phyloP scores from a whole-genome alignment of 1,140 invertebrate species.

The Drosophila tani region DNA sequence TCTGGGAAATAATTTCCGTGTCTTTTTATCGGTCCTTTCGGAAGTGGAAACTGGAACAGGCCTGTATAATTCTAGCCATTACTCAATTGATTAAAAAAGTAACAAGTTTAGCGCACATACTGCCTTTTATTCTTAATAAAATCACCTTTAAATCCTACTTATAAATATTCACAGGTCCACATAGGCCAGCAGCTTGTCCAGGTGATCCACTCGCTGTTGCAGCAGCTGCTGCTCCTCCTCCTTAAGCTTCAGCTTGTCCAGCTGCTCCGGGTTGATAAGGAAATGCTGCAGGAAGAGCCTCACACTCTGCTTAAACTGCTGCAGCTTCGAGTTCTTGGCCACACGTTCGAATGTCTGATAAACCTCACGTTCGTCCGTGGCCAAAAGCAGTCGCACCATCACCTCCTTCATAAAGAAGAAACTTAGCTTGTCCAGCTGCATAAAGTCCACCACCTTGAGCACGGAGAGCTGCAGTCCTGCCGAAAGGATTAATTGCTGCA shows the following conservation, averaged over 20 bases:
- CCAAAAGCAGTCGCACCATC: constrained; percentile 88
- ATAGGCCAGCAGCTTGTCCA: constrained; percentile 86
- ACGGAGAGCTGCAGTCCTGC: constrained; percentile 92
- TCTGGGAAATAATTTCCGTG: no score
- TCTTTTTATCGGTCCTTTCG: no score
- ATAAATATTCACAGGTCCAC: constrained; percentile 67
- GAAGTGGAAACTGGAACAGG: no score
- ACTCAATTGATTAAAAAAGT: no score
- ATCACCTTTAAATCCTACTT: background rate
- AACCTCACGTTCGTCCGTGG: constrained; percentile 66
- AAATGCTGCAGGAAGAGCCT: constrained; percentile 92
- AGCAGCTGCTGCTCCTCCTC: constrained; percentile 85
- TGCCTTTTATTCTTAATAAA: background rate
- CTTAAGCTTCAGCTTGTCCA: constrained; percentile 83
- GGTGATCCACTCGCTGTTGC: constrained; percentile 85
- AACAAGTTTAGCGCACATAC: no score
- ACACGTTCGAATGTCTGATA: constrained; percentile 87
- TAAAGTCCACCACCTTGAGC: constrained; percentile 92
- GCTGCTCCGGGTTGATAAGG: constrained; percentile 87
- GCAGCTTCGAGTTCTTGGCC: constrained; percentile 87
- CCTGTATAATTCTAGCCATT: no score
- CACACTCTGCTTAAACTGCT: constrained; percentile 90
- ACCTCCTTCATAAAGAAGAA: constrained; percentile 89
- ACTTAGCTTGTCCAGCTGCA: constrained; percentile 89
- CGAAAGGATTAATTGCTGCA: constrained; percentile 92